These are phyloP conservation scores for Coptodon bakossiorum DNA, from an alignment of 2,113 vertebrate species.

Conservation along the genomic window DNA sequence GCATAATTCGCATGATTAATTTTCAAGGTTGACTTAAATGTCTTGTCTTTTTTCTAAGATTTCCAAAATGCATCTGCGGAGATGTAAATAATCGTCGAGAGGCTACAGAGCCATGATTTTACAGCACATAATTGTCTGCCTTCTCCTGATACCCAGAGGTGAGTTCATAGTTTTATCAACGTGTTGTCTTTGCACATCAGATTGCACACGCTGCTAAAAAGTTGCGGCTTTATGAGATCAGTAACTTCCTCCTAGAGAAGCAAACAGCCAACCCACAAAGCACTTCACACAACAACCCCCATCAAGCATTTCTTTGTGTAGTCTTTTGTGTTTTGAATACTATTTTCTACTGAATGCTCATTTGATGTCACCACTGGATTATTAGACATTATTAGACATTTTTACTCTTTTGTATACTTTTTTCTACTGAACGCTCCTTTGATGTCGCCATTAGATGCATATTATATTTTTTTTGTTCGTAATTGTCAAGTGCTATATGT, in stretches of 20 bases:
- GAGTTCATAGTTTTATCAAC: neutral
- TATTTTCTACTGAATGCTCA: neutral
- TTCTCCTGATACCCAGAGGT: neutral
- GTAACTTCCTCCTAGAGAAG: neutral
- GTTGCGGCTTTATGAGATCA: neutral
- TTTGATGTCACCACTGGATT: fast-evolving
- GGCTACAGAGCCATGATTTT: neutral
- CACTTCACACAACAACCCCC: neutral
- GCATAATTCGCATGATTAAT: no score
- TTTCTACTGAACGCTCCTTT: neutral
- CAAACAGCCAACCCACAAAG: neutral
- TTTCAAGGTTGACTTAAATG: neutral
- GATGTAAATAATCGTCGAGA: neutral
- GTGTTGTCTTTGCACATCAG: neutral
- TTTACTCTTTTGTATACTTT: neutral
- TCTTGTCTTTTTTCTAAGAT: neutral
- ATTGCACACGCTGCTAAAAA: neutral
- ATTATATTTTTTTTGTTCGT: neutral
- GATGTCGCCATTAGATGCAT: neutral
- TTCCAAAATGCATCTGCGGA: neutral
- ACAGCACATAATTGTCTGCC: neutral
- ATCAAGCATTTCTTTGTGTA: neutral
- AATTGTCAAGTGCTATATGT: neutral
- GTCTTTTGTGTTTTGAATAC: neutral
- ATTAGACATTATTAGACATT: neutral